Evolutionary conservation across 2,888 invertebrate species (phyloP), one percentile per base, ranked within the genome.

Genomic region (Dioctria linearis): DNA sequence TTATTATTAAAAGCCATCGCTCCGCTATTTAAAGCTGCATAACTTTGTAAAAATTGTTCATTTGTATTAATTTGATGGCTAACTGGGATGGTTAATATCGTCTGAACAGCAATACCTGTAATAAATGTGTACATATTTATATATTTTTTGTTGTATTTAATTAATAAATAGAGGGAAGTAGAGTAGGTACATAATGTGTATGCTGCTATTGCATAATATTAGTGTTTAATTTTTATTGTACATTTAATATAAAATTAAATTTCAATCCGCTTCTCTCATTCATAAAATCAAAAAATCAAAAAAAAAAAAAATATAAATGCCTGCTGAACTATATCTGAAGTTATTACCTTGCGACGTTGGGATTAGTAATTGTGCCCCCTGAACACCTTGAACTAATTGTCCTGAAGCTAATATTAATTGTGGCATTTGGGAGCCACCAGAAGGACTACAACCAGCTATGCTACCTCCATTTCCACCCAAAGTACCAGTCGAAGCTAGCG

Each of bases 71-170:
- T 95, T 90, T 96, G 95, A 71, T 89, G 89, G 90, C 95, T 96
- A 82, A 98, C 96, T 79, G 98, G 98, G 87, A 98, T 98, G 84
- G 98, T 97, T 85, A 98, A 91, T 87, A 98, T 97, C 86, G 98
- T 98, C 90, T 98, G 98, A 76, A 97, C 95, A 79, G 97, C 96
- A 87, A 98, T 94, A 85, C 97, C 97, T 97, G 90, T 65, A 86
- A 85, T 51, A 9, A 9, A 51, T 9, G 6, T 51, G 51, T 51
- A 51, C 11, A 51, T 11, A 51, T 2, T 6, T 51, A 6, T 51
- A 6, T 51, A 51, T 2, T 51, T 49, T 25, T 25, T 25, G 25
- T 25, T 25, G 25, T 25, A 25, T 25, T 25, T 25, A 25, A 25
- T 25, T 6, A 49, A 51, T 51, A 51, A 51, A 51, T 51, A 11